Conservation (phyloP, 2,888 invertebrate species). For the Lithosia quadra region DNA sequence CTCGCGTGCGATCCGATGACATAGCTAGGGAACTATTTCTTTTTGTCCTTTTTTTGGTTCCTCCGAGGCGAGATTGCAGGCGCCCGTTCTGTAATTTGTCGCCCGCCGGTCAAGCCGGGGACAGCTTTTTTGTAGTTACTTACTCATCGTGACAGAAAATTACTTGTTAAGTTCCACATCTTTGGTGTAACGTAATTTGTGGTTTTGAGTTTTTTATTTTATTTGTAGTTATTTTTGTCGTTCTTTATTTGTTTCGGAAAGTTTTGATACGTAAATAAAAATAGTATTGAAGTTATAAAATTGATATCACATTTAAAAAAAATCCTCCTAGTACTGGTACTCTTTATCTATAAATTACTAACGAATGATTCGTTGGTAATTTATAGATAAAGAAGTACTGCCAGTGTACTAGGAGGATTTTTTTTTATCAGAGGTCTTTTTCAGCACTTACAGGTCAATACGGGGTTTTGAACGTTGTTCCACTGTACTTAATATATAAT, state of each 20-base stretch:
- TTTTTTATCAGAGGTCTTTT: too few relatives aligned
- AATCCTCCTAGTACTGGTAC: too few relatives aligned
- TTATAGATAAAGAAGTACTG: too few relatives aligned
- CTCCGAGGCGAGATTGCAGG: slow-evolving; percentile 69
- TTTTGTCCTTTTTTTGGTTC: slow-evolving; percentile 57
- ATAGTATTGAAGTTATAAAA: background rate
- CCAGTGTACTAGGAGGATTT: too few relatives aligned
- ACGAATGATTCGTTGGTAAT: too few relatives aligned
- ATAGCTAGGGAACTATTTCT: slow-evolving; percentile 69
- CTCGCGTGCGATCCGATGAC: slow-evolving; percentile 75
- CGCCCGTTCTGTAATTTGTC: slow-evolving; percentile 79
- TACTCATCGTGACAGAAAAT: slow-evolving; percentile 62
- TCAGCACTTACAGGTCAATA: too few relatives aligned
- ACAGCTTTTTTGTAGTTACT: slow-evolving; percentile 57
- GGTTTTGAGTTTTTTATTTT: slow-evolving; percentile 17
- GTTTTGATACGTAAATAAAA: background rate
- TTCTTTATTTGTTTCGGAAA: background rate
- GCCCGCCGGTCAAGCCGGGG: slow-evolving; percentile 60
- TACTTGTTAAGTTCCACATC: slow-evolving; percentile 55
- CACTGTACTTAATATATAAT: too few relatives aligned
- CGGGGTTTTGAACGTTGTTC: too few relatives aligned
- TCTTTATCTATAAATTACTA: too few relatives aligned
- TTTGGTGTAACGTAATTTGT: slow-evolving; percentile 51
- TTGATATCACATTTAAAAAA: too few relatives aligned
- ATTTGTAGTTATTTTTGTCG: slow-evolving; percentile 29